Evolutionary conservation across 35 echinoderm and acorn worm species (phyloP).

Genomic region (Stichopus chloronotus): DNA sequence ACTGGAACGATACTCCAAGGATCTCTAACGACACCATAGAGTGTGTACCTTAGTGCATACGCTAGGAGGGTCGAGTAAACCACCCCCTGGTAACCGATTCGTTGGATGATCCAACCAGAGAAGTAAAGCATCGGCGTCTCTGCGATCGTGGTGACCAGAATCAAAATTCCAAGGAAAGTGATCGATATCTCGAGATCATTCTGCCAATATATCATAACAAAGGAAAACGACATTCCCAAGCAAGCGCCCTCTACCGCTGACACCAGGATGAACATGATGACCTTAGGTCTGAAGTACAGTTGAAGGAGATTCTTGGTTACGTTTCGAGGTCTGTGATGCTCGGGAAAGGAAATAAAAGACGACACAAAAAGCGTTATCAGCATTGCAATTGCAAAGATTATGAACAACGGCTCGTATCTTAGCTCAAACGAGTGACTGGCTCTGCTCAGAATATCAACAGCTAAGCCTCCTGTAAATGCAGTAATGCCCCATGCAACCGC

Average conservation of each 20-base stretch:
- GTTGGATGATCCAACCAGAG: conserved; percentile 66
- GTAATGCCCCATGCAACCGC: conserved; percentile 65
- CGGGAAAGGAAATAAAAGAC: conserved; percentile 31
- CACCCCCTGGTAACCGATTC: conserved; percentile 51
- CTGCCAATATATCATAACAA: conserved; percentile 75
- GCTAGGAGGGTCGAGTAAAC: conserved; percentile 62
- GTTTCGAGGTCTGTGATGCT: conserved; percentile 44
- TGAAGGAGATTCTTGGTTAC: conserved; percentile 40
- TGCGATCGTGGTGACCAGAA: conserved; percentile 66
- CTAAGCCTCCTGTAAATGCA: conserved; percentile 51
- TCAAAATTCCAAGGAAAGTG: conserved; percentile 73
- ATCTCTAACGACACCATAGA: conserved; percentile 60
- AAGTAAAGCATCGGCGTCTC: conserved; percentile 82
- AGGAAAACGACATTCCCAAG: conserved; percentile 74
- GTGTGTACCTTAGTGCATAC: conserved; percentile 58
- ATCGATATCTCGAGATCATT: conserved; percentile 67
- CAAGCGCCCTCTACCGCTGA: conserved; percentile 69
- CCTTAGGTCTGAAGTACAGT: neutral
- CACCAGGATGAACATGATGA: conserved; percentile 67
- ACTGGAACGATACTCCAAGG: conserved; percentile 66
- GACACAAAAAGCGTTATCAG: neutral
- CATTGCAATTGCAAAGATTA: conserved; percentile 58
- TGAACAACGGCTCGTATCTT: conserved; percentile 61
- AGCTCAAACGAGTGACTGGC: conserved; percentile 8
- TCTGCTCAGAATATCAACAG: conserved; percentile 43